Conservation (phyloP, 2,797 vertebrate genomes). For the Ispidina picta region DNA sequence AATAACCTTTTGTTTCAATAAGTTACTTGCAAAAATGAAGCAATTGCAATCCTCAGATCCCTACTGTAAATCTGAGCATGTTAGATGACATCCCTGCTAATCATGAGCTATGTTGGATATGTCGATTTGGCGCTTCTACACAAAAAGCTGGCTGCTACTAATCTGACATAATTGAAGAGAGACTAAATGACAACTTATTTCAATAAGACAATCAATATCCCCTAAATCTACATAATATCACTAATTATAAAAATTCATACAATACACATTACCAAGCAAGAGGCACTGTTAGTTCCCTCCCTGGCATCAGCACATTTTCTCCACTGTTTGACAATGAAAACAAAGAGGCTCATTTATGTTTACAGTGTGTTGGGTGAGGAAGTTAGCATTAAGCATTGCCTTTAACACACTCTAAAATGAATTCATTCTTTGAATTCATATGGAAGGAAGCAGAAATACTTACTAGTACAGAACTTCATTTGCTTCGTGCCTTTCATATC, state of each 20-base stretch:
- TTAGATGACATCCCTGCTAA: conserved; percentile 24
- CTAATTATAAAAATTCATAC: not conserved
- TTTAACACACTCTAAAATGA: not conserved
- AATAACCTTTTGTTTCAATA: not conserved
- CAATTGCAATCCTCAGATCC: not conserved
- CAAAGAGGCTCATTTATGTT: not conserved
- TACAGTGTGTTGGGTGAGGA: not conserved
- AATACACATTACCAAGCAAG: not conserved
- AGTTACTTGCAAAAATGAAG: not conserved
- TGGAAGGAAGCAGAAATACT: conserved; percentile 73
- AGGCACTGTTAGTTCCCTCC: not conserved
- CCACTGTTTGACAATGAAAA: not conserved
- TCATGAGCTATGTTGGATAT: not conserved
- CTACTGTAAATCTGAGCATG: not conserved
- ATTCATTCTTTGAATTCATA: not conserved
- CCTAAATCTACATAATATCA: not conserved
- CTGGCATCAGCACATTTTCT: not conserved
- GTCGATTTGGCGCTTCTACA: conserved; percentile 13
- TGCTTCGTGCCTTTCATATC: conserved; percentile 96
- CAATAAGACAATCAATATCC: not conserved
- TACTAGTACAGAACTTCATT: conserved; percentile 99
- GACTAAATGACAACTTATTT: not conserved
- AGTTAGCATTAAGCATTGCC: not conserved
- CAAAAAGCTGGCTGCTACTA: not conserved
- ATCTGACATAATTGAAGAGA: not conserved